Evolutionary conservation across 2,797 vertebrate species (phyloP), one percentile per base, ranked within the genome.

Genomic region (Nothura maculosa): DNA sequence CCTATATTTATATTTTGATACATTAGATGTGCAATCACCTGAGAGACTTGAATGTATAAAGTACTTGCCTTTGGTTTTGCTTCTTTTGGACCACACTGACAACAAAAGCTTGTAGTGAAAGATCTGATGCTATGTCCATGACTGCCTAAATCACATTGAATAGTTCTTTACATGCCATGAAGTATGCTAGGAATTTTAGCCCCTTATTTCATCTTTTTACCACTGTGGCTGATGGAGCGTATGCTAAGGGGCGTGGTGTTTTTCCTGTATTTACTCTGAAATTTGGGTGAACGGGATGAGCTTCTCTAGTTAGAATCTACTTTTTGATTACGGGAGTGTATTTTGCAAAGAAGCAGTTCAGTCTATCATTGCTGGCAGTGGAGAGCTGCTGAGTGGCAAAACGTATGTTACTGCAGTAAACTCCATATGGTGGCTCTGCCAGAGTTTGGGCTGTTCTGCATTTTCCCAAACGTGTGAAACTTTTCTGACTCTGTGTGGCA

Each of bases 371-470:
- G 90, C 47, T 95, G 96, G 95, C 95, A 94, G 77, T 87, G 79
- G 82, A 90, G 81, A 64, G 87, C 4, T 52, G 72, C 42, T 25
- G 75, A 88, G 69, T 94, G 89, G 89, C 92, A 95, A 22, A 95
- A 91, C 84, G 78, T 96, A 92, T 92, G 91, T 87, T 85, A 34
- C 67, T 91, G 81, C 92, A 85, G 81, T 89, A 94, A 94, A 85
- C 92, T 93, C 93, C 94, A 90, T 95, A 92, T 95, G 95, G 93
- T 83, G 82, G 57, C 93, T 93, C 90, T 96, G 84, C 80, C 87
- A 95, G 94, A 85, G 81, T 57, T 81, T 69, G 89, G 90, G 73
- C 74, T 74, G 40, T 27, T 93, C 86, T 68, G 75, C 32, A n/a
- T 94, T 92, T 76, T 80, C 82, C 54, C 75, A 91, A 90, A 74